phyloP scores from a whole-genome alignment of 2,113 vertebrate genomes.

The human region DNA sequence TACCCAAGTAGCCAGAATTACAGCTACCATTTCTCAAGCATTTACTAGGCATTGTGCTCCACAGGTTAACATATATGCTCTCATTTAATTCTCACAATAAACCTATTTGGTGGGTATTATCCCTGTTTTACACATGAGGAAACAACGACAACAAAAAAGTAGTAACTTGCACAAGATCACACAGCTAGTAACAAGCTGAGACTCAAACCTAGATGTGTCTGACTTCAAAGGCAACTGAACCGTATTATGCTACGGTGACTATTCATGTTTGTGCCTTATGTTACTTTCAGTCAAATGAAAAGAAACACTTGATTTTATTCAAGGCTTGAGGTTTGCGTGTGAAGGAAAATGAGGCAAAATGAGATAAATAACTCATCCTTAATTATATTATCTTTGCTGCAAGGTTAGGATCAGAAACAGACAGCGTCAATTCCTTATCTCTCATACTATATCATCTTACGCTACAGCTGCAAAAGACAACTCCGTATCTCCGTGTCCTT shows the following conservation, averaged over 20 bases:
- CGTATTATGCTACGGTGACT: background rate
- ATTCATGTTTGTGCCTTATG: background rate
- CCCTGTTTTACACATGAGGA: constrained; percentile 49
- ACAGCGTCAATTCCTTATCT: background rate
- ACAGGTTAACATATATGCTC: background rate
- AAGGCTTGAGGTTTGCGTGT: background rate
- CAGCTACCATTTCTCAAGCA: constrained; percentile 16
- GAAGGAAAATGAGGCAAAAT: constrained; percentile 50
- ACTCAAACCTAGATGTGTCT: constrained; percentile 3
- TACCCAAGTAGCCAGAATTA: background rate
- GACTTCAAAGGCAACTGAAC: background rate
- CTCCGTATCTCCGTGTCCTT: no score
- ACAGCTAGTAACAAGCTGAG: background rate
- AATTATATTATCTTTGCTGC: background rate
- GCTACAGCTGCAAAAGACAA: constrained; percentile 26
- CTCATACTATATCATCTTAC: background rate
- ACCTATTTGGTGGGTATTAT: background rate
- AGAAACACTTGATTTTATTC: constrained; percentile 16
- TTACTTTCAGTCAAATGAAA: constrained; percentile 29
- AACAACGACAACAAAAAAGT: background rate
- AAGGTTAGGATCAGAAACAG: constrained; percentile 43
- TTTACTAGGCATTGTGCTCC: background rate
- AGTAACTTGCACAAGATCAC: background rate
- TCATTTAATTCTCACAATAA: background rate
- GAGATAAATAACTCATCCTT: constrained; percentile 19